Base-by-base conservation (phyloP, 2,113 vertebrate species). In the Dasyprocta punctata region DNA sequence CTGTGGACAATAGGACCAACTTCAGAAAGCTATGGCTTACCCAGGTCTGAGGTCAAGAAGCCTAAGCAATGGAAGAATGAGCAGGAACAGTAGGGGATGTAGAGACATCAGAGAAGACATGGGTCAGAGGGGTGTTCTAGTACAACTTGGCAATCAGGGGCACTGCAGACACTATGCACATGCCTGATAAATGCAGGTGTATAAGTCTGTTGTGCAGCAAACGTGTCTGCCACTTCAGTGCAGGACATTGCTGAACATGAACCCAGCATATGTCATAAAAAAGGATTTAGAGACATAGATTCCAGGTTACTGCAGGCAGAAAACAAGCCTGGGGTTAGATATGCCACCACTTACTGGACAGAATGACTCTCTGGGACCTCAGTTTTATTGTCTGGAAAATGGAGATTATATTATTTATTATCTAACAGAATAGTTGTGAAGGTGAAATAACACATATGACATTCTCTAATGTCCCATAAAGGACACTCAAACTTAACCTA, bases 371-470 rank as follows among this genome's bases (percentile, higher is more conserved):
- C 30, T 7, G 58, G 60, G 41, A 38, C 47, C 24, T 56, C 77
- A 10, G 16, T 16, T 47, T 85, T 3, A 33, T 4, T 13, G 4
- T 52, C 85, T 84, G 60, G 33, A 71, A 82, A 78, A 56, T 36
- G n/a, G 41, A 75, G n/a, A 24, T 36, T 24, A 28, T n/a, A 22
- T 19, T 17, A 71, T 10, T 17, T 13, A 63, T 5, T 44, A 6
- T 2, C 61, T 28, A 58, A 36, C 28, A 33, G 54, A 67, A 56
- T 1, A 5, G 54, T 1, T 7, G 5, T 5, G 11, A 82, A 41
- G 24, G 67, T 13, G 30, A 36, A 44, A 58, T 24, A 3, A 56
- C 10, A 7, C 0, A n/a, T 3, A 0, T 7, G 38, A 33, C 8
- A 1, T 12, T 12, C 5, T 49, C 71, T n/a, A 28, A 6, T 3